Evolutionary conservation across 2,888 invertebrate genomes (phyloP).

Genomic region (Tromatobia lineatoria): DNA sequence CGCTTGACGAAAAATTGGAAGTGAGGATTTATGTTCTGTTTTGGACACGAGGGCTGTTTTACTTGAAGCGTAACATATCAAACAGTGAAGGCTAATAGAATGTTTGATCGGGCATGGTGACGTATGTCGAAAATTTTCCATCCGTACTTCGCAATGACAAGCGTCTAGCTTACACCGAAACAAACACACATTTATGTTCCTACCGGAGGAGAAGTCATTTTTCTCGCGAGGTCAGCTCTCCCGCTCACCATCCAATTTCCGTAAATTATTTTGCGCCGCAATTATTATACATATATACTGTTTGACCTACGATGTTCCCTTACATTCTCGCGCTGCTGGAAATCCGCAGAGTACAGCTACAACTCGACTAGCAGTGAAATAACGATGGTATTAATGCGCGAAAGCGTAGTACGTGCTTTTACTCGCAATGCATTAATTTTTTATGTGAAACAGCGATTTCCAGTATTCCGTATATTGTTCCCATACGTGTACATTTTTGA

Average conservation of each 20-base stretch:
- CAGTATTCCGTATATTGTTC: not conserved
- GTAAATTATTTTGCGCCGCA: constrained; percentile 8
- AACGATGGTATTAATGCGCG: constrained; percentile 25
- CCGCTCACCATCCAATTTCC: constrained; percentile 43
- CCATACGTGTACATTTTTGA: not conserved
- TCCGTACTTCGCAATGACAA: not conserved
- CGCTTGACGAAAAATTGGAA: not conserved
- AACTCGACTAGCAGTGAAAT: not conserved
- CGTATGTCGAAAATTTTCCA: constrained; percentile 39
- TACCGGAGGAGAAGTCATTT: constrained; percentile 14
- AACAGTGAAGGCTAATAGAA: not conserved
- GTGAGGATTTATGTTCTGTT: not conserved
- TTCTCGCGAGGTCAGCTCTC: constrained; percentile 26
- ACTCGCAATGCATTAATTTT: not conserved
- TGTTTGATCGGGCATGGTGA: not conserved
- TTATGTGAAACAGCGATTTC: not conserved
- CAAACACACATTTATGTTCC: not conserved
- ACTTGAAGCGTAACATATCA: not conserved
- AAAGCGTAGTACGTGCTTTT: constrained; percentile 5
- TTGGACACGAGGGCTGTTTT: not conserved
- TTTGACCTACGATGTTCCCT: constrained; percentile 11
- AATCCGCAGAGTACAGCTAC: constrained; percentile 35
- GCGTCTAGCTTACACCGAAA: not conserved
- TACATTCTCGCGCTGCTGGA: constrained; percentile 25
- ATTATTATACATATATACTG: not conserved